Evolutionary conservation across 1,140 invertebrate species (phyloP).

Genomic region (Drosophila pachea): DNA sequence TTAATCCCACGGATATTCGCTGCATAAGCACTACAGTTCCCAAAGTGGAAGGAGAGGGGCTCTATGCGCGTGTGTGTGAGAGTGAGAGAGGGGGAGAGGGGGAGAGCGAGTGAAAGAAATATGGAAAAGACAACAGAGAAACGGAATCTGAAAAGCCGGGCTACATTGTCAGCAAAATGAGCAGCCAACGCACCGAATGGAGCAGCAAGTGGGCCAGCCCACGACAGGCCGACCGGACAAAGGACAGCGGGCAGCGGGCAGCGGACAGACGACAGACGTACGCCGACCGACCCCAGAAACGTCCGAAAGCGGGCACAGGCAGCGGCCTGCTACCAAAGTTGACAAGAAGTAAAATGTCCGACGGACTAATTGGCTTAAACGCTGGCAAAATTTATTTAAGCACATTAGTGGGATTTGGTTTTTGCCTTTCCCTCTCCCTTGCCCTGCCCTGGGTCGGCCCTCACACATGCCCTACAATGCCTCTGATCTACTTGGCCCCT

Average conservation of each 20-base stretch:
- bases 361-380: constrained; percentile 79
- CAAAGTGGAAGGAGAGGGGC: background rate
- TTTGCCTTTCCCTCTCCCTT: constrained; percentile 40
- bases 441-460: constrained; percentile 10
- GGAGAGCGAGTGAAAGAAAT: constrained; percentile 25
- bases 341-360: constrained; percentile 79
- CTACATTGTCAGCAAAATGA: constrained; percentile 65
- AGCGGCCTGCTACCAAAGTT: constrained; percentile 70
- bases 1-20: constrained; percentile 77
- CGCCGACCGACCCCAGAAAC: constrained; percentile 47
- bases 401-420: constrained; percentile 79
- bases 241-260: too few species aligned
- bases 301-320: constrained; percentile 50
- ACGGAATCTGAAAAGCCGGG: constrained; percentile 36
- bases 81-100: constrained; percentile 4
- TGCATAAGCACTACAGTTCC: constrained; percentile 67
- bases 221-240: constrained; percentile 5
- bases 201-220: constrained; percentile 65
- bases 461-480: constrained; percentile 20
- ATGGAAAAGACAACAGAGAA: constrained; percentile 6
- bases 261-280: background rate
- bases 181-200: constrained; percentile 45
- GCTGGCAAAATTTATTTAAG: constrained; percentile 79
- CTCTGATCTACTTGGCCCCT: constrained; percentile 52
- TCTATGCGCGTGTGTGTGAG: too few species aligned